Evolutionary conservation across 1,140 invertebrate genomes (phyloP), one percentile per base, ranked within the genome.

Genomic region (Atta texana): DNA sequence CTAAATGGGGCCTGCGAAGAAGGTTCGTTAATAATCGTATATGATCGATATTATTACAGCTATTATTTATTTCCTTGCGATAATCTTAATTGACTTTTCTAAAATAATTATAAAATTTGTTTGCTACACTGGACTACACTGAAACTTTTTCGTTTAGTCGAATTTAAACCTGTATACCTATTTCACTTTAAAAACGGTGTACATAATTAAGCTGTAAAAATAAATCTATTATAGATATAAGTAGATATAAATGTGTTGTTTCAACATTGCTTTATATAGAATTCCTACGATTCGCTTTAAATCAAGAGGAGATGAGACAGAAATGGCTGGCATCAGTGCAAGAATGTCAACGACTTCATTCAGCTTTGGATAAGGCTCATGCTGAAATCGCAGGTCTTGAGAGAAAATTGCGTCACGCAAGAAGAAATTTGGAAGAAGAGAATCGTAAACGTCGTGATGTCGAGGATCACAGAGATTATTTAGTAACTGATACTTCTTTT

Each of bases 371-470:
- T 88, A 96, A 96, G 84, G 95, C 96, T 7, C 96, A 97, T 53
- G 95, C 96, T 57, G 97, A 97, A 76, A 96, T 97, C 53, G 94
- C 96, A 1, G 96, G 97, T 87, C 96, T 97, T 75, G 97, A 98
- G 84, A 96, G 96, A 18, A 97, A 98, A 92, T 96, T 98, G 61
- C 97, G 96, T 85, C 97, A 98, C 92, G 97, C 97, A 1, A 96
- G 98, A 69, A 97, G 97, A 85, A 95, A 98, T 53, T 95, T 98
- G 7, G 98, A 98, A 92, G 96, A 96, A 61, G 98, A 98, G 91
- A 97, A 97, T 88, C 96, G 96, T 87, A 96, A 96, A 77, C 95
- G 97, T 34, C 95, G 95, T 31, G 93, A 93, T 78, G 96, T 96
- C 0, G 96, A 98, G 92, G 94, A 96, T 8, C 97, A 98, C 55